These are phyloP conservation scores for Glaucomys volans DNA, from an alignment of 2,113 vertebrate genomes.

Conservation along the genomic window DNA sequence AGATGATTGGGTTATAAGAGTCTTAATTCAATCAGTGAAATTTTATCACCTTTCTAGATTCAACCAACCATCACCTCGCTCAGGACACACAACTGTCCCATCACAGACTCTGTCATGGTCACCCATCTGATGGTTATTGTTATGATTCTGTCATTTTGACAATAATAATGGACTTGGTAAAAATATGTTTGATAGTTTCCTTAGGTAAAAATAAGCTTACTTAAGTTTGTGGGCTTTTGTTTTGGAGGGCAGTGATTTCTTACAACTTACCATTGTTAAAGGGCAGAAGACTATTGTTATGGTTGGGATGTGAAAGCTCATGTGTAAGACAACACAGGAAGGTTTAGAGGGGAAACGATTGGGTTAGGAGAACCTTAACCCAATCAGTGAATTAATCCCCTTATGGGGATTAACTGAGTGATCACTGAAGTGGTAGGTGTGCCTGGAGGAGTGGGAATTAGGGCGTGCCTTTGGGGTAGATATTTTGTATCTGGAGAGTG, in stretches of 20 bases:
- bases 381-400: no score
- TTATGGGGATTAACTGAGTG: no score
- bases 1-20: no score
- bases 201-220: background rate
- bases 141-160: background rate
- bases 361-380: no score
- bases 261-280: background rate
- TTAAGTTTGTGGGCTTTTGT: background rate
- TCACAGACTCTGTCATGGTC: background rate
- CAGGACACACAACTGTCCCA: background rate
- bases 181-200: background rate
- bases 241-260: background rate
- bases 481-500: no score
- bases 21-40: background rate
- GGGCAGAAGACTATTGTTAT: no score
- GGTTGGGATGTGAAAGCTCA: no score
- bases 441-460: no score
- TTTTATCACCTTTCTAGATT: background rate
- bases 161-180: background rate
- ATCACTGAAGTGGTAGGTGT: no score
- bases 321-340: no score
- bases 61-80: background rate
- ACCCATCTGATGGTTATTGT: background rate
- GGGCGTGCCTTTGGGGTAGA: no score
- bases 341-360: no score